Evolutionary conservation across 2,797 vertebrate species (phyloP), one percentile per base, ranked within the genome.

Genomic region (Ataeniobius toweri): DNA sequence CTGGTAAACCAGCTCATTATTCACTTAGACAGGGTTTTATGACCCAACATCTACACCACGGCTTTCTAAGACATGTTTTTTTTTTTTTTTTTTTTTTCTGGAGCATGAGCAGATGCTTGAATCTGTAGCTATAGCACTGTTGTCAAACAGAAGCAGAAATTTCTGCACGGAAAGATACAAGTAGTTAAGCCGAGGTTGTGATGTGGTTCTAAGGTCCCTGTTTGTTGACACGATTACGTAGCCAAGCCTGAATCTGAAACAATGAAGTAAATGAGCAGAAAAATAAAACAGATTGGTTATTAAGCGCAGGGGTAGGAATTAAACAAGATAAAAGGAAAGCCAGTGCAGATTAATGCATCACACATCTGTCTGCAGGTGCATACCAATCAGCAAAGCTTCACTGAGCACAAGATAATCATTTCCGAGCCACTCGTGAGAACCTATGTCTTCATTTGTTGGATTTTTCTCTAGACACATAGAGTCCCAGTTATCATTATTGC

Each of bases 11-110:
- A 10, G 76, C 88, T 94, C 92, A 94, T 93, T 93, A 91, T 86
- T 94, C 93, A 94, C 89, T 93, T 77, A 92, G 93, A 94, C 93
- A 89, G 89, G 89, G 88, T 91, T 89, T 86, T 82, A 83, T 87
- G 89, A 93, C 89, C 89, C 83, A 71, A 83, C 86, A 73, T 88
- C 86, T 75, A 78, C 31, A 79, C 83, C 84, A 80, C 65, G 85
- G 65, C 85, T 80, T 84, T 39, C 20, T n/a, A 46, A 65, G 9
- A 36, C 16, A 16, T 14, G 1, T 55, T 1, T 3, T n/a, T 7
- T 13, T 48, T 13, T 22, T 28, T 28, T 28, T 28, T 51, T 39
- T 39, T 14, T 61, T 74, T 88, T 86, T 88, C 71, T 80, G 85
- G 80, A 87, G 81, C 82, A 59, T 0, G 51, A 88, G 86, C 93